Percentiles rank a stretch among this genome's conserved stretches.
These are phyloP conservation scores for Microctonus aethiopoides DNA, from an alignment of 2,888 invertebrate species.

Conservation along the genomic window DNA sequence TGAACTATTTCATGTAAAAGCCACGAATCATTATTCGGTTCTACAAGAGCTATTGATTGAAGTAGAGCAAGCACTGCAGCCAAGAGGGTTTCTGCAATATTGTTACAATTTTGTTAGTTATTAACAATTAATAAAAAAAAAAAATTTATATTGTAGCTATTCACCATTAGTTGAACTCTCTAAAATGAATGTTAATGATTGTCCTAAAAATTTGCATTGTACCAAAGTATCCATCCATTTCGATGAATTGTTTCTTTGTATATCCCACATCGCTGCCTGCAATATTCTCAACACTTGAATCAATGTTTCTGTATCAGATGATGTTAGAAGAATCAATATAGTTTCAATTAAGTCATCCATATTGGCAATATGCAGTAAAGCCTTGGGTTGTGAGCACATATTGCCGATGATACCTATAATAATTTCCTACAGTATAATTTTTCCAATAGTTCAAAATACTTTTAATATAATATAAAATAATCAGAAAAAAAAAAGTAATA, in stretches of 20 bases:
- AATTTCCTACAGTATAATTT: slow-evolving; percentile 74
- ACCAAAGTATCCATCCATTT: slow-evolving; percentile 52
- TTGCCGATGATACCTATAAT: slow-evolving; percentile 87
- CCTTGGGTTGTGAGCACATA: slow-evolving; percentile 78
- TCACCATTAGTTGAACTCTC: slow-evolving; percentile 76
- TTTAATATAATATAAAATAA: not conserved
- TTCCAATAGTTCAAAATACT: not conserved
- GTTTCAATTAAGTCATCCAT: slow-evolving; percentile 71
- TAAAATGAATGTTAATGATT: slow-evolving; percentile 77
- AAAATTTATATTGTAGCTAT: slow-evolving; percentile 1
- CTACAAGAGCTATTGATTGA: slow-evolving; percentile 46
- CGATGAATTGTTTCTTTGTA: slow-evolving; percentile 51
- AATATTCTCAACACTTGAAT: slow-evolving; percentile 80
- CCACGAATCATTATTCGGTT: slow-evolving; percentile 40
- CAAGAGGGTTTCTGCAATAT: slow-evolving; percentile 40
- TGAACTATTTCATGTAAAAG: slow-evolving; percentile 48
- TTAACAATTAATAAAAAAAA: too few relatives aligned
- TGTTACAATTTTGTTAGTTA: slow-evolving; percentile 6
- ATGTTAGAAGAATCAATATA: slow-evolving; percentile 71
- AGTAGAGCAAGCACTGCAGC: slow-evolving; percentile 51
- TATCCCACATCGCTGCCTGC: slow-evolving; percentile 60
- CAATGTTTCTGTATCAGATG: slow-evolving; percentile 78
- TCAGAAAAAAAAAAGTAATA: slow-evolving; percentile 25
- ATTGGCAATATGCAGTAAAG: slow-evolving; percentile 71
- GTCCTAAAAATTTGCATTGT: slow-evolving; percentile 68